Evolutionary conservation across 2,888 invertebrate species (phyloP).

Genomic region (Heliconius ismenius): DNA sequence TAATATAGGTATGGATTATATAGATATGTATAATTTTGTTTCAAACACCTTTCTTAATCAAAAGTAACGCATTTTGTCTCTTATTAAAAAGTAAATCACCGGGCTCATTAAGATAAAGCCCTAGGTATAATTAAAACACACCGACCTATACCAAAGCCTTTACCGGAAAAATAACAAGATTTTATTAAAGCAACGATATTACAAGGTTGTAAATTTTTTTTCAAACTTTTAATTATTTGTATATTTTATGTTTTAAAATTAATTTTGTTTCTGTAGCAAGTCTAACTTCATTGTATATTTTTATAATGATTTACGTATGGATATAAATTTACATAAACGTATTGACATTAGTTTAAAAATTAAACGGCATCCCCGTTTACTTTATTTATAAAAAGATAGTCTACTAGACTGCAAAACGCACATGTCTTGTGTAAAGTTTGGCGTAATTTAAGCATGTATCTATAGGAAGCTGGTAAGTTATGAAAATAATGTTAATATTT

Average conservation of each 20-base stretch:
- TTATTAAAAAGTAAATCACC: slow-evolving; percentile 34
- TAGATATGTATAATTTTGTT: not conserved
- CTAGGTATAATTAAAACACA: slow-evolving; percentile 28
- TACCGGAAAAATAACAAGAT: slow-evolving; percentile 21
- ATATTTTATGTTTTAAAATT: not conserved
- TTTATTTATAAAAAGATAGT: too few species aligned
- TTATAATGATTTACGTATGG: not conserved
- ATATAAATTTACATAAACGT: not conserved
- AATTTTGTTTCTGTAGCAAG: not conserved
- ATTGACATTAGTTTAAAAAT: not conserved
- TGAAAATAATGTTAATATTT: slow-evolving; percentile 42
- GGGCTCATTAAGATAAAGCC: slow-evolving; percentile 30
- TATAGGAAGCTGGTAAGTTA: not conserved
- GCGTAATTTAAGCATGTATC: too few species aligned
- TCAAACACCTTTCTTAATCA: slow-evolving; percentile 6
- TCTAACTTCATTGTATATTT: not conserved
- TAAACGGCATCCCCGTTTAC: too few species aligned
- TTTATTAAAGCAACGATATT: slow-evolving; percentile 20
- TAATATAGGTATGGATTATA: too few species aligned
- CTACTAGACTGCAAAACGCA: too few species aligned
- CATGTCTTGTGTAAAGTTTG: too few species aligned
- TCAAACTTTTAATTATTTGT: not conserved
- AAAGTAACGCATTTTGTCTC: slow-evolving; percentile 20
- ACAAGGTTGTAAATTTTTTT: slow-evolving; percentile 6
- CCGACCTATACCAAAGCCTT: slow-evolving; percentile 7